phyloP scores from a whole-genome alignment of 2,888 invertebrate species.

The Tetragnatha montana region DNA sequence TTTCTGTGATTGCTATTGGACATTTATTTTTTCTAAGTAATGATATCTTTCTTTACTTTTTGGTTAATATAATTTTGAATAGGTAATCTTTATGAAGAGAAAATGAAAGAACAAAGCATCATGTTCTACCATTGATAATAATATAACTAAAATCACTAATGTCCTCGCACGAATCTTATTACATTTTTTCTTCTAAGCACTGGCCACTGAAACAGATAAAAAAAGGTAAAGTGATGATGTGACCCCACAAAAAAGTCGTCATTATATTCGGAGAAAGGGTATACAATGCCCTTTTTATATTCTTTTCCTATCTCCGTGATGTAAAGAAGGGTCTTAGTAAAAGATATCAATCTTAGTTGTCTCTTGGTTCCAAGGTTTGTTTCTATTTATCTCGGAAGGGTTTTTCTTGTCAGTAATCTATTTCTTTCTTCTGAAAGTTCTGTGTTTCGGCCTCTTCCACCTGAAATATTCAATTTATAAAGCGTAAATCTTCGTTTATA shows the following conservation, averaged over 20 bases:
- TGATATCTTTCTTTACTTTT: too few relatives aligned
- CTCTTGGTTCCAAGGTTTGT: slow-evolving; percentile 49
- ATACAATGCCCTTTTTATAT: slow-evolving; percentile 28
- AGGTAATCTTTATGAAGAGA: too few relatives aligned
- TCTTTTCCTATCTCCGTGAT: slow-evolving; percentile 18
- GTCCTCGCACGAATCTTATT: not conserved
- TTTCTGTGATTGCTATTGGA: too few relatives aligned
- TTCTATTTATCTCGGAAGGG: slow-evolving; percentile 67
- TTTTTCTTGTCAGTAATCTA: slow-evolving; percentile 47
- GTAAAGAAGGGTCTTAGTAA: slow-evolving; percentile 60
- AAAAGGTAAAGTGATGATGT: slow-evolving; percentile 44
- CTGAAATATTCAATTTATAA: too few relatives aligned
- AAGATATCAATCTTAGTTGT: slow-evolving; percentile 70
- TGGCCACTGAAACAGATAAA: not conserved
- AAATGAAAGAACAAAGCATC: too few relatives aligned
- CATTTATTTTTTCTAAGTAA: too few relatives aligned
- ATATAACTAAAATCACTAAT: not conserved
- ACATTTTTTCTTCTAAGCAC: not conserved
- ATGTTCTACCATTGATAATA: too few relatives aligned
- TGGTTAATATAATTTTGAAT: too few relatives aligned
- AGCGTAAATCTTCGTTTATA: too few relatives aligned
- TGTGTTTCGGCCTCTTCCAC: slow-evolving; percentile 1
- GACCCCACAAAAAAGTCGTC: slow-evolving; percentile 53
- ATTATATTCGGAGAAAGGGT: slow-evolving; percentile 60
- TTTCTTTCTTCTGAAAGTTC: slow-evolving; percentile 25